phyloP scores from a whole-genome alignment of 2,113 vertebrate species.

The Peromyscus polionotus region DNA sequence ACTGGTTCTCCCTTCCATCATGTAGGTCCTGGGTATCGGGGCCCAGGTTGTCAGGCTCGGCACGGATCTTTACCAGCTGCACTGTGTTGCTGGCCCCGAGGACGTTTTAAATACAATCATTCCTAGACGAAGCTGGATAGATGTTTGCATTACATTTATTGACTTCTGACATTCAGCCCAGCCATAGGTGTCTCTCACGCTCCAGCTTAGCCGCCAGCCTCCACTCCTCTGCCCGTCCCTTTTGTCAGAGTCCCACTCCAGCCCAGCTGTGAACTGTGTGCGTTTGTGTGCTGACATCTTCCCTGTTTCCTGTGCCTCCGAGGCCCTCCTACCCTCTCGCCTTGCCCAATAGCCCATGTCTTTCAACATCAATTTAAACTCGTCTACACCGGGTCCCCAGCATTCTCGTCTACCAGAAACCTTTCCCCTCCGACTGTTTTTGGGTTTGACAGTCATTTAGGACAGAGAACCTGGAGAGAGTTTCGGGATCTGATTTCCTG shows the following conservation, averaged over 20 bases:
- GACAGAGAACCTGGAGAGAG: background rate
- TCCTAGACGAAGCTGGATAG: background rate
- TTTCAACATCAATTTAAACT: background rate
- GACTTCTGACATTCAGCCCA: background rate
- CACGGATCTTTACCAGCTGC: background rate
- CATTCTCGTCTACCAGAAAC: background rate
- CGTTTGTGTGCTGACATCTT: background rate
- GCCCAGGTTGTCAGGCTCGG: background rate
- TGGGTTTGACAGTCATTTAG: background rate
- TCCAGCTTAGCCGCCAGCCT: background rate
- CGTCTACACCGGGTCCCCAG: background rate
- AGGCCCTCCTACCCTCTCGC: background rate
- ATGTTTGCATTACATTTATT: background rate
- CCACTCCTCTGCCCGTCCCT: background rate
- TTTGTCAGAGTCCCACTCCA: background rate
- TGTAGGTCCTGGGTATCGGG: background rate
- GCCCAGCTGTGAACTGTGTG: background rate
- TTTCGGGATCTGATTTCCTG: constrained; percentile 22
- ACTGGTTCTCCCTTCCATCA: background rate
- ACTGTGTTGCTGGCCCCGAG: background rate
- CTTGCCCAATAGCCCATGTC: background rate
- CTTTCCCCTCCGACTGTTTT: background rate
- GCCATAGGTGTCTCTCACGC: background rate
- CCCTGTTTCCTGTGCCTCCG: background rate
- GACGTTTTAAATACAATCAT: constrained; percentile 1